Base-by-base conservation (phyloP, 1,140 invertebrate genomes). In the Dreissena polymorpha region DNA sequence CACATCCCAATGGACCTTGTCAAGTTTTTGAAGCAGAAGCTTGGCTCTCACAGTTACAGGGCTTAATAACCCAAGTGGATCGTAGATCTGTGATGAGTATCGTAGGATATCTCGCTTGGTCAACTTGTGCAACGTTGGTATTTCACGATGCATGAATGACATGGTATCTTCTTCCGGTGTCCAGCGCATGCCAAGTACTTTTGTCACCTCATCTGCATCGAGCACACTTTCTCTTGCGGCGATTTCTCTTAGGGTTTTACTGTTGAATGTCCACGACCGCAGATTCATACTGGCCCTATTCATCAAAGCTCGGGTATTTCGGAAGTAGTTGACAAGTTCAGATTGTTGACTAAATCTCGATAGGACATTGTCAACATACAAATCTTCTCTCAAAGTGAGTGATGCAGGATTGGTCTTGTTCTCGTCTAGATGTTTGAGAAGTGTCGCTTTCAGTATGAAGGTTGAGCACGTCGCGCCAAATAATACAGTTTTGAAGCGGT, bases 51-150 rank as follows among this genome's bases (percentile, higher is more conserved):
- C 50, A 10, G 74, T 76, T 1, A 86, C 60, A 12, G 82, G 82
- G 27, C 70, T 72, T 18, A 84, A 65, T 50, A 84, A 67, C 50
- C 85, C 81, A 3, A 86, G 74, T 49, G 74, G 85, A 63, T 84
- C 76, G 67, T 71, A 86, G 39, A 87, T 70, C 21, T 23, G 64
- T 29, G 82, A 86, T 51, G 75, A 8, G 27, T 70, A 16, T 8
- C 29, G 76, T 18, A 86, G 39, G 21, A 86, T 65, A 50, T 77
- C 70, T 23, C 84, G 39, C 64, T 83, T 86, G 49, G 84, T 82
- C 51, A 64, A 8, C 7, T 23, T 49, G 21, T 50, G 16, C 18
- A 49, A n/a, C 29, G 18, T n/a, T 23, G 74, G 25, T 23, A 78
- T 64, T 3, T 70, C n/a, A n/a, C 39, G 57, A 50, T 23, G 21